A percentile compares a stretch with the other conserved stretches of the same genome.
These are phyloP conservation scores for Riptortus pedestris DNA, from an alignment of 1,140 invertebrate species.

Conservation along the genomic window DNA sequence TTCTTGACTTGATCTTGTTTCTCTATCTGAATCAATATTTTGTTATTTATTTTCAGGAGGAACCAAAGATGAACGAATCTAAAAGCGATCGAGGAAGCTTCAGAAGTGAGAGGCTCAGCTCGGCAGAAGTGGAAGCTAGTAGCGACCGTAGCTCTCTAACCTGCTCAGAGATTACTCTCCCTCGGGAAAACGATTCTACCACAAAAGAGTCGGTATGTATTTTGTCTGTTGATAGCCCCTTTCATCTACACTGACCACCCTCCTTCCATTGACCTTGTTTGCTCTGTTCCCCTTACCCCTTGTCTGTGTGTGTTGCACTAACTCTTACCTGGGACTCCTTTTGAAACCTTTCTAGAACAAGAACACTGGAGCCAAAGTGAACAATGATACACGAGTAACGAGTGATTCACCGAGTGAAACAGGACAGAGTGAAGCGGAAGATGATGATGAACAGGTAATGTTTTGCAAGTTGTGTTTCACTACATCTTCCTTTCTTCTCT, in stretches of 20 bases:
- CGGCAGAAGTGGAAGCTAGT: slow-evolving; percentile 27
- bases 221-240: neutral
- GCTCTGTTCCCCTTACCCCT: neutral
- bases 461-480: slow-evolving; percentile 14
- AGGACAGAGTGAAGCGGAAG: slow-evolving; percentile 35
- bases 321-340: slow-evolving; percentile 1
- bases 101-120: slow-evolving; percentile 28
- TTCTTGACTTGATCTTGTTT: no score
- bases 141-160: slow-evolving; percentile 29
- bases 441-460: slow-evolving; percentile 36
- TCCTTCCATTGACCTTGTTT: neutral
- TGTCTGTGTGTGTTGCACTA: neutral
- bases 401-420: slow-evolving; percentile 29
- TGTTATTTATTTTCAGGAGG: neutral
- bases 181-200: neutral
- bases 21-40: neutral
- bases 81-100: slow-evolving; percentile 1
- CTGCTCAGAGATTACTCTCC: slow-evolving; percentile 25
- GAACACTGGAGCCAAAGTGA: neutral
- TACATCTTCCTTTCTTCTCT: slow-evolving; percentile 12
- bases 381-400: slow-evolving; percentile 22
- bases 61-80: neutral
- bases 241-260: neutral
- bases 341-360: slow-evolving; percentile 8
- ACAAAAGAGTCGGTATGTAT: neutral